These are phyloP conservation scores for Neosilurus mollespiculum DNA, from an alignment of 2,797 vertebrate genomes.

Conservation along the genomic window DNA sequence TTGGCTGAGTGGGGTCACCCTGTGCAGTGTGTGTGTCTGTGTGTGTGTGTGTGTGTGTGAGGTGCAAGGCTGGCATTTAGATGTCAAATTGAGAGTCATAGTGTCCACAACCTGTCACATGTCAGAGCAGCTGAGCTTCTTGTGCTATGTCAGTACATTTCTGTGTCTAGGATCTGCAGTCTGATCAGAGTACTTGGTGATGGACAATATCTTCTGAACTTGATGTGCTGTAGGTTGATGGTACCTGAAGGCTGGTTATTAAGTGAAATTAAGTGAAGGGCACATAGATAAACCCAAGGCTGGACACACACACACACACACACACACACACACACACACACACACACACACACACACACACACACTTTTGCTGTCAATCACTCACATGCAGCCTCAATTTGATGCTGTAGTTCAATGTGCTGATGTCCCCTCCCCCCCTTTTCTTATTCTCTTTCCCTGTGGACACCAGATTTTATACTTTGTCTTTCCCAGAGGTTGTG, in stretches of 20 bases:
- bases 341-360: conserved; percentile 15
- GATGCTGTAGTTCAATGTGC: conserved; percentile 33
- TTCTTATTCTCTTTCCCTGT: conserved; percentile 10
- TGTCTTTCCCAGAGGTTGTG: conserved; percentile 48
- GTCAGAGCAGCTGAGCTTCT: not conserved
- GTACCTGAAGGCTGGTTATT: conserved; percentile 40
- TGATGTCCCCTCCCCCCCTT: conserved; percentile 21
- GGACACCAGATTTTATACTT: conserved; percentile 33
- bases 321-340: conserved; percentile 16
- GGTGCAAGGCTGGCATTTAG: conserved; percentile 1
- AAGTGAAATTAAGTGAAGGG: conserved; percentile 44
- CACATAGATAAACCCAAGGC: conserved; percentile 40
- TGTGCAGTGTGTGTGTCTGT: not conserved
- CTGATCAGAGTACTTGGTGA: not conserved
- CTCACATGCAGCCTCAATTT: conserved; percentile 33
- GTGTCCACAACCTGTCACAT: conserved; percentile 9
- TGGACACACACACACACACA: conserved; percentile 24
- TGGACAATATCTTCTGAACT: conserved; percentile 14
- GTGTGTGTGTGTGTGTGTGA: not conserved
- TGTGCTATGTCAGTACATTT: conserved; percentile 23
- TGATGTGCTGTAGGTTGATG: conserved; percentile 22
- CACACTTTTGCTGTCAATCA: conserved; percentile 17
- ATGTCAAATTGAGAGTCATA: conserved; percentile 29
- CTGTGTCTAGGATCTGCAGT: conserved; percentile 14
- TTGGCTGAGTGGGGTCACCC: conserved; percentile 12